A percentile compares a stretch with the other conserved stretches of the same genome.
These are phyloP conservation scores for Sebastes itinus DNA, from an alignment of 2,797 vertebrate genomes.

Conservation along the genomic window DNA sequence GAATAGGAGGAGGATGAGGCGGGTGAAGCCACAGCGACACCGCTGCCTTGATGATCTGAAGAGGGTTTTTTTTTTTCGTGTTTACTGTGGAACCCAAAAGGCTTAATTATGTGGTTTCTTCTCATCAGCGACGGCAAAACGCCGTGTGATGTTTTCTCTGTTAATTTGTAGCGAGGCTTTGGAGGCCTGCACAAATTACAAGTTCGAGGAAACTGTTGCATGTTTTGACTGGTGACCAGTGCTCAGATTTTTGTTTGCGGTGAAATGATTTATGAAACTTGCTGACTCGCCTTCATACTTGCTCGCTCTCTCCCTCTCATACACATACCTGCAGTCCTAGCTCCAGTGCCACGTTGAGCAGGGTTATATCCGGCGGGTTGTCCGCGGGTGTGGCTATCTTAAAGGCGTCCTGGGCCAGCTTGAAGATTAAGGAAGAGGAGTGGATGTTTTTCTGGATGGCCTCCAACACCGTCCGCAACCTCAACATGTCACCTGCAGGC, in stretches of 20 bases:
- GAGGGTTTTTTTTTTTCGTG: conserved; percentile 10
- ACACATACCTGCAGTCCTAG: conserved; percentile 91
- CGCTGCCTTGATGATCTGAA: conserved; percentile 34
- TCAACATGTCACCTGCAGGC: conserved; percentile 91
- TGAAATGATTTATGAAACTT: conserved; percentile 40
- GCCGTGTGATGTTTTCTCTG: conserved; percentile 61
- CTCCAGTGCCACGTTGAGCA: conserved; percentile 96
- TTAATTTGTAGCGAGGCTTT: conserved; percentile 55
- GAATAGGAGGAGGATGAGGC: not conserved
- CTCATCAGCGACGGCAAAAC: conserved; percentile 36
- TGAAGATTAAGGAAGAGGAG: conserved; percentile 98
- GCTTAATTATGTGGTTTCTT: conserved; percentile 61
- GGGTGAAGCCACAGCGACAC: not conserved
- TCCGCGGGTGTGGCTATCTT: conserved; percentile 97
- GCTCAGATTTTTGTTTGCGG: conserved; percentile 15
- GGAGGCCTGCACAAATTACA: conserved; percentile 44
- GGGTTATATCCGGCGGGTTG: conserved; percentile 91
- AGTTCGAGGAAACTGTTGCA: conserved; percentile 35
- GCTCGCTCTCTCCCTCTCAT: not conserved
- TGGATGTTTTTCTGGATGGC: conserved; percentile 99
- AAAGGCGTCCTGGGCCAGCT: conserved; percentile 97
- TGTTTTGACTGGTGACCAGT: conserved; percentile 38
- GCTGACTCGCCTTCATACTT: conserved; percentile 9
- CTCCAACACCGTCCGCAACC: conserved; percentile 94
- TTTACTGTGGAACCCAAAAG: conserved; percentile 44